Evolutionary conservation across 1,140 invertebrate species (phyloP).

Genomic region (Cherax destructor): DNA sequence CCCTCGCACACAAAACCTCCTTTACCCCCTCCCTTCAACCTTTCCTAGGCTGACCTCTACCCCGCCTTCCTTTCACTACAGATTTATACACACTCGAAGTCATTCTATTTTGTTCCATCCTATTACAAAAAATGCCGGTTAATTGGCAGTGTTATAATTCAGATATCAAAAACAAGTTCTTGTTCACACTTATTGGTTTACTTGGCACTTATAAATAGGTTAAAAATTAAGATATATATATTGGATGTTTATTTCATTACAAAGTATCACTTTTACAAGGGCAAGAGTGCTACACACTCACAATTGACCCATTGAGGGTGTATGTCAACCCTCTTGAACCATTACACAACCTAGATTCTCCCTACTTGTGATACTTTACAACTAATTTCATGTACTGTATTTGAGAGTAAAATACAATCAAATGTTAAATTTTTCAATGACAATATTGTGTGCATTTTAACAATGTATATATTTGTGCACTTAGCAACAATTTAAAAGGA

Average conservation of each 20-base stretch:
- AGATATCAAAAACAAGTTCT: too few relatives aligned
- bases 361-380: conserved; percentile 62
- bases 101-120: too few relatives aligned
- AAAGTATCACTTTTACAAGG: conserved; percentile 69
- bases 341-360: conserved; percentile 56
- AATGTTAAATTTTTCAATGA: conserved; percentile 50
- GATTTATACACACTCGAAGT: too few relatives aligned
- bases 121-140: too few relatives aligned
- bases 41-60: too few relatives aligned
- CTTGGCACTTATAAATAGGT: background rate
- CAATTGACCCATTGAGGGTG: conserved; percentile 60
- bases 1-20: too few relatives aligned
- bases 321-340: conserved; percentile 29
- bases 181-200: background rate
- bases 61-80: too few relatives aligned
- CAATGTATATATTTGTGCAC: conserved; percentile 56
- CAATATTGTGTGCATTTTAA: conserved; percentile 55
- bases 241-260: conserved; percentile 71
- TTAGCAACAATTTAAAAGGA: conserved; percentile 58
- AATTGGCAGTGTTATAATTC: too few relatives aligned
- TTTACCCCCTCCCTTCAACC: too few relatives aligned
- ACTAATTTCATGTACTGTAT: conserved; percentile 32
- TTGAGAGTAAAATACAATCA: conserved; percentile 45
- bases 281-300: conserved; percentile 66
- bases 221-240: conserved; percentile 40